A percentile compares a stretch with the other conserved stretches of the same genome.
phyloP scores from a whole-genome alignment of 2,888 invertebrate genomes.

The Chloromyia formosa region DNA sequence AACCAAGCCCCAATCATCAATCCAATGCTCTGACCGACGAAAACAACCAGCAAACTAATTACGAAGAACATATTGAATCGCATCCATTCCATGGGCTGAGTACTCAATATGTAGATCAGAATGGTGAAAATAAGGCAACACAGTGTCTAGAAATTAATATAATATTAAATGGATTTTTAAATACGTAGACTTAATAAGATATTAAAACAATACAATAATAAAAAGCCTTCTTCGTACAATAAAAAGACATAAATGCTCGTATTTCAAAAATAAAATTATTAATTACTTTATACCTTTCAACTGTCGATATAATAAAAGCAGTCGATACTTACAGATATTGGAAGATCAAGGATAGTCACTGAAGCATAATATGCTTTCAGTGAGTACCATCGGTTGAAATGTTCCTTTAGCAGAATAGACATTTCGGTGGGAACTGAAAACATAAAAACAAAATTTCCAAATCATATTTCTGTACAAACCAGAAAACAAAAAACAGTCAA shows the following conservation, averaged over 20 bases:
- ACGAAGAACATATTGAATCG: constrained; percentile 87
- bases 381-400: constrained; percentile 90
- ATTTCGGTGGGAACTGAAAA: constrained; percentile 75
- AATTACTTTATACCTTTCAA: too few relatives aligned
- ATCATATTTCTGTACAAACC: too few relatives aligned
- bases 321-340: constrained; percentile 72
- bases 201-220: too few relatives aligned
- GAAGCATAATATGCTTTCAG: constrained; percentile 82
- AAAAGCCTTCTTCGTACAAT: too few relatives aligned
- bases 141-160: constrained; percentile 66
- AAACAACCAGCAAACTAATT: constrained; percentile 82
- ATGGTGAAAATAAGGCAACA: constrained; percentile 76
- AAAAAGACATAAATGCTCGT: too few relatives aligned
- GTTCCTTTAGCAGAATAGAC: constrained; percentile 82
- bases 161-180: constrained; percentile 8
- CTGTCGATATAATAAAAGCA: too few relatives aligned
- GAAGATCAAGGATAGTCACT: constrained; percentile 79
- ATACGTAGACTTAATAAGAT: not conserved
- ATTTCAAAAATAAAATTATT: too few relatives aligned
- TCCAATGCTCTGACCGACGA: constrained; percentile 93
- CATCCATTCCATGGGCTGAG: constrained; percentile 81
- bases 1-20: constrained; percentile 91
- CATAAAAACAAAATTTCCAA: not conserved
- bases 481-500: too few relatives aligned
- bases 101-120: constrained; percentile 88